phyloP scores from a whole-genome alignment of 1,140 invertebrate genomes.

The Druon quercuslanigerum region DNA sequence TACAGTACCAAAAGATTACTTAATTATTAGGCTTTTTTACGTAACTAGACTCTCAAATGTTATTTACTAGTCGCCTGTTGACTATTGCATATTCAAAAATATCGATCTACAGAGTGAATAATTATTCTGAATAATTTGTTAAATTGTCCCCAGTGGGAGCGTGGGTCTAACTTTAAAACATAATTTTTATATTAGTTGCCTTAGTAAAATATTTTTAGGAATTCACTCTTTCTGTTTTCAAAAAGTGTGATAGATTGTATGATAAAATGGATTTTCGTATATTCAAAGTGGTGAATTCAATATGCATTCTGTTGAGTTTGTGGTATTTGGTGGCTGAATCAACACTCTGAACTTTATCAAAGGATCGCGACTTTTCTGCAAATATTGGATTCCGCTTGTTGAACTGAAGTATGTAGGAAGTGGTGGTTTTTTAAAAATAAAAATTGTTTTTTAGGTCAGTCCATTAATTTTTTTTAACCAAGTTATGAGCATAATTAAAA shows the following conservation, averaged over 20 bases:
- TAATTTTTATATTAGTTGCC: too few relatives aligned
- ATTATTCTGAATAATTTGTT: too few relatives aligned
- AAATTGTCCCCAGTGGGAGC: too few relatives aligned
- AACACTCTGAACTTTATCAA: conserved; percentile 9
- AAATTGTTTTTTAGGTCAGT: too few relatives aligned
- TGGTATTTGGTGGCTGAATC: conserved; percentile 19
- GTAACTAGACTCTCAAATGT: not conserved
- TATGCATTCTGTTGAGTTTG: conserved; percentile 20
- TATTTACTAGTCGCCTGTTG: not conserved
- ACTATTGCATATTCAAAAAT: too few relatives aligned
- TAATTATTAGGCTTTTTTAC: not conserved
- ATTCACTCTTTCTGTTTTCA: not conserved
- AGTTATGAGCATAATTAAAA: too few relatives aligned
- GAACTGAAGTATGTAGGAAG: conserved; percentile 5
- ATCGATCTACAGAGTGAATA: too few relatives aligned
- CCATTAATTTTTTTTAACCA: too few relatives aligned
- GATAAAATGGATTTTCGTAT: not conserved
- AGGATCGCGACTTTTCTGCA: conserved; percentile 14
- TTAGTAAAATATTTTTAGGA: not conserved
- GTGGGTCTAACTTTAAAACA: too few relatives aligned
- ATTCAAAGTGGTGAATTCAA: conserved; percentile 12
- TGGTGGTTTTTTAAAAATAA: not conserved
- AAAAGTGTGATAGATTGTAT: not conserved
- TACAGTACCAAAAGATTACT: not conserved
- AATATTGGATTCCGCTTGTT: conserved; percentile 15